Evolutionary conservation across 1,140 invertebrate species (phyloP), one percentile per base, ranked within the genome.

Genomic region (Zaprionus davidi): DNA sequence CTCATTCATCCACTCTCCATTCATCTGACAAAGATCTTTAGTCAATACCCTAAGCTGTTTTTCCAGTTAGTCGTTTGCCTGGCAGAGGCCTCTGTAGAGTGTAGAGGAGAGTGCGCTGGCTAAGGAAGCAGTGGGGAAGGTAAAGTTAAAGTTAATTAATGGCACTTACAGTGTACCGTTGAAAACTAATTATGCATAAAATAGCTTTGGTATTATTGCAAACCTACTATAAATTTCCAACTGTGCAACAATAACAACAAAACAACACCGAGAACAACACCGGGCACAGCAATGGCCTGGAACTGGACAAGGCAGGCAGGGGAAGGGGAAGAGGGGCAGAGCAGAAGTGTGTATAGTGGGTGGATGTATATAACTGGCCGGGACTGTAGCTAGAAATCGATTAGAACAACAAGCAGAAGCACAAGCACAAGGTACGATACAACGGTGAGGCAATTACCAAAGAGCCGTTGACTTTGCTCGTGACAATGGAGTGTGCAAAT

Each of bases 121-220:
- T 26, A 26, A 26, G 38, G 38, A 44, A 44, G 36, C 15, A 44
- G 5, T 44, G 36, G 38, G 38, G n/a, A 9, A 9, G 41, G 41
- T 20, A 53, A 67, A 60, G 20, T 51, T 59, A 90, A 82, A 85
- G 79, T 80, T 79, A 90, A 90, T 90, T 90, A 90, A 90, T 90
- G 82, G 68, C 81, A 78, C 82, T 90, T 84, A 78, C 84, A 77
- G 76, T 74, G 76, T 71, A 90, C 71, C 78, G 88, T 82, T 90
- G 88, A 90, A 90, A 90, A 90, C 85, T 90, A 90, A 90, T 90
- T 90, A 90, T 90, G 86, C 85, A 90, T 90, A 90, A 90, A 90
- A 90, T 85, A 78, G 82, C 79, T 66, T 70, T 65, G 68, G 82
- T 86, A 90, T 90, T 90, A 90, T 90, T 90, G 85, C 79, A 74